Evolutionary conservation across 1,140 invertebrate genomes (phyloP), one percentile per base, ranked within the genome.

Genomic region (Camponotus floridanus): DNA sequence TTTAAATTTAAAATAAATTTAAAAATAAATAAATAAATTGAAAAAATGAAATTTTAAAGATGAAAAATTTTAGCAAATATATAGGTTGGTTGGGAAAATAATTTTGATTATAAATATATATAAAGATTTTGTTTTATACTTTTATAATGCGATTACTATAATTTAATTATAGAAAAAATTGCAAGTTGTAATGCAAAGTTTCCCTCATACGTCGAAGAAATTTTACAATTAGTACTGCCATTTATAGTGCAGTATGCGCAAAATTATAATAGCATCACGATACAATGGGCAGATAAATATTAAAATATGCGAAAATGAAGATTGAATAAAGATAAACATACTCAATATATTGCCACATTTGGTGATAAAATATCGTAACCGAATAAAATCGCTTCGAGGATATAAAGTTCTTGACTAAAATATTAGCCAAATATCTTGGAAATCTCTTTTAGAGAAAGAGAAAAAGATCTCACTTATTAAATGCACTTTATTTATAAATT

Each of bases 331-430:
- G 64, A 87, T 31, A 42, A 8, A 42, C 6, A 31, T 26, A 26
- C 21, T 64, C 39, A 48, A 55, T 62, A 51, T 68, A 87, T 74
- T 86, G 62, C 13, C 39, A 21, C 26, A 31, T 21, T 6, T 57
- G 18, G 51, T 76, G 42, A 71, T 85, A 87, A 87, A 87, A 87
- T 85, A 78, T 48, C 13, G 42, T 62, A 26, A 57, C 13, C 70
- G 62, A 61, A 76, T 26, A 51, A 85, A 42, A 64, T 15, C 48
- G 13, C 26, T 13, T 31, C 55, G 59, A 31, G 45, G 45, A 79
- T 67, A 85, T 78, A 87, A 85, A 85, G 57, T 33, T 55, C 13
- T 33, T 26, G 36, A 31, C 42, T 57, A 31, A 39, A 61, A 33
- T 39, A 68, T 84, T 33, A 36, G 39, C 26, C 9, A 76, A 84